Evolutionary conservation across 2,888 invertebrate genomes (phyloP), one percentile per base, ranked within the genome.

Genomic region (Acronicta leporina): DNA sequence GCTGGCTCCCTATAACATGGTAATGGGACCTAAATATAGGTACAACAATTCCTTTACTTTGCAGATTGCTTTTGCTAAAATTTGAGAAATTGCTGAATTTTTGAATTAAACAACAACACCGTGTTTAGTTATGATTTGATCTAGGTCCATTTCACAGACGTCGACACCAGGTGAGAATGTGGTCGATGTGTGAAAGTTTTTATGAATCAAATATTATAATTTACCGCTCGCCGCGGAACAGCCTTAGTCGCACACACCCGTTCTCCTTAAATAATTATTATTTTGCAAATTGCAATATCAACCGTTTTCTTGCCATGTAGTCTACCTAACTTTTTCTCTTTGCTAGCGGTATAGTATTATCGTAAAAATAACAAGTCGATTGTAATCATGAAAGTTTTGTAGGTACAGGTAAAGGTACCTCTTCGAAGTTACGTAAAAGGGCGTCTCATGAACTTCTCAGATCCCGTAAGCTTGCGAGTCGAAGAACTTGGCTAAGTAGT

Each of bases 171-270:
- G 66, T 70, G 72, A 64, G 73, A 78, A 72, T 77, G 77, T 70
- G 80, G 79, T 80, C 73, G 77, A 83, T 79, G 80, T 82, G 81
- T 81, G 75, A 82, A 82, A 85, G 77, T 84, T 84, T 85, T 83
- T 85, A 82, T 77, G 77, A 77, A 84, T 86, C 75, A 85, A 88
- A 86, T 85, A 87, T 87, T 83, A 85, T 76, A 80, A 82, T 81
- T 81, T 79, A 79, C 70, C 77, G 68, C 67, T 61, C 38, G 60
- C 63, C 70, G 52, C 62, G 66, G 67, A 70, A 69, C 64, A 20
- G 20, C 2, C 20, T 20, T 38, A 70, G 73, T 75, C 73, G 69
- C 64, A 72, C 72, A 71, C 68, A 66, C 65, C 68, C 71, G 78
- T 83, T 71, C 63, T 60, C 67, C 61, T 63, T 76, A 70, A 79